Base-by-base conservation (phyloP, 2,888 invertebrate genomes). In the Blastobasis lacticolella region DNA sequence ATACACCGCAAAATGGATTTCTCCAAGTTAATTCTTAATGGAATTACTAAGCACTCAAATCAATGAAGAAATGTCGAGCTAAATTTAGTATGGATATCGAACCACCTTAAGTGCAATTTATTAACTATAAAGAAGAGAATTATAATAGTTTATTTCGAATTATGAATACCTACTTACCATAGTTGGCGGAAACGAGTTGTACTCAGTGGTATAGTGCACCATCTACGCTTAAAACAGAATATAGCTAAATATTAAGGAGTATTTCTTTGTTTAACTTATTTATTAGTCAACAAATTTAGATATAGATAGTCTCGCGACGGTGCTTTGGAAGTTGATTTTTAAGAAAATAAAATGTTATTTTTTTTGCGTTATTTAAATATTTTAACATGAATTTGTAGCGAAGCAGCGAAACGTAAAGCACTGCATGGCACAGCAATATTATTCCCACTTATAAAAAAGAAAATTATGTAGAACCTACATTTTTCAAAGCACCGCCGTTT, bases 21-120 rank as follows among this genome's bases (percentile, higher is more conserved):
- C n/a, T n/a, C n/a, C n/a, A n/a, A n/a, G n/a, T n/a, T n/a, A n/a
- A n/a, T n/a, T n/a, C n/a, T n/a, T n/a, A n/a, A 23, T 23, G 23
- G 23, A 23, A 23, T 23, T 2, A 23, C 23, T 23, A 23, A 23
- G 23, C 23, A 23, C 23, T 23, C 23, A 23, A 23, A 23, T 1
- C 23, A 23, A 23, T 23, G 23, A 23, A 23, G 23, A 23, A 23
- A 23, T 23, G 23, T 2, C 23, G 23, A 3, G 63, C 60, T 63
- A 59, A 67, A 73, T 73, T 75, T 75, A 73, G 75, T 76, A 74
- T 77, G 73, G 76, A 73, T 23, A 23, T 23, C 23, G 23, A 23
- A 23, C 23, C 23, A 23, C 23, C 23, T 23, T 23, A 23, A 23
- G 67, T 54, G 61, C 61, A 50, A 46, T 5, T 38, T 46, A 37